Evolutionary conservation across 2,113 vertebrate species (phyloP), one percentile per base, ranked within the genome.

Genomic region (Scolopax mira): DNA sequence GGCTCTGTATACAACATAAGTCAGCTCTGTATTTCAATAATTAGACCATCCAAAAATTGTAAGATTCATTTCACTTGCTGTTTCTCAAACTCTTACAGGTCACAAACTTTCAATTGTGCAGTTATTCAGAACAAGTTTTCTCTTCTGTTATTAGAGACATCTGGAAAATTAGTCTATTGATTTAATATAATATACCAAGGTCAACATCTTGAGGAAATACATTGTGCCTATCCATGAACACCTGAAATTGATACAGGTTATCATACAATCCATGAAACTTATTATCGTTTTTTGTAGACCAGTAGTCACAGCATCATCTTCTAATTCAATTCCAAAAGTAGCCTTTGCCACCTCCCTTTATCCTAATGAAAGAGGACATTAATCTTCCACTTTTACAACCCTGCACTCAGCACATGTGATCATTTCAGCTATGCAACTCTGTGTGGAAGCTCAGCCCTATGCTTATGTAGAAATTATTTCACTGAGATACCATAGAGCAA

Each of bases 321-420:
- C 44, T 82, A 94, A 82, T 87, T 94, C 70, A 58, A 48, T 85
- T 93, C 65, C 78, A 92, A 94, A 94, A 18, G 39, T 51, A 60
- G 49, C 13, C 28, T 87, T 86, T 85, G 46, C 18, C 51, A 83
- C 39, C 8, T 93, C 30, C 64, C 55, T 89, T 91, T 74, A 85
- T 66, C 46, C 61, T 71, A 78, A 61, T 42, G 62, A 89, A 64
- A 80, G 42, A 91, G 79, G 42, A 57, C 11, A 4, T 92, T 92
- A 65, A 89, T 93, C 41, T 87, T 80, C 30, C 28, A 30, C 28
- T 74, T 88, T 64, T 37, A 70, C 35, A 57, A 39, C 13, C 52
- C 25, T 64, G 58, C 31, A 73, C 30, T 35, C 24, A 55, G 54
- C 5, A 4, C 17, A 66, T 3, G 3, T 48, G 54, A 41, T 27